These are phyloP conservation scores for Zoanthus sociatus DNA, from an alignment of 92 coral and sea anemone genomes.

Conservation along the genomic window DNA sequence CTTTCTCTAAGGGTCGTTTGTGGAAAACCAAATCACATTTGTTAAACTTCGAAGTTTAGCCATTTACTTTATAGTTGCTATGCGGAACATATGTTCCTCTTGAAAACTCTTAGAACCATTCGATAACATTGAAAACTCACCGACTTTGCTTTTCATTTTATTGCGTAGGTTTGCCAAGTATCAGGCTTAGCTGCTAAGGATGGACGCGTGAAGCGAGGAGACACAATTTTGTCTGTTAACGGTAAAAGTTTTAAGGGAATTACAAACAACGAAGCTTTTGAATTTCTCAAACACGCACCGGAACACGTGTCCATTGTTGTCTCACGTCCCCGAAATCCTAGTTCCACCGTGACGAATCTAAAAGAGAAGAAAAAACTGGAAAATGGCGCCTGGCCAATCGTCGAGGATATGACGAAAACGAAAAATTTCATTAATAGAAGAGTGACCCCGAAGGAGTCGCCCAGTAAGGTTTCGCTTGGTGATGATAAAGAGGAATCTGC, in stretches of 20 bases:
- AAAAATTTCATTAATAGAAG: constrained; percentile 55
- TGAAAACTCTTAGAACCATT: too few species aligned
- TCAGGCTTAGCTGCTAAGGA: constrained; percentile 86
- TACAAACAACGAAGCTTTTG: constrained; percentile 72
- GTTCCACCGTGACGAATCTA: constrained; percentile 58
- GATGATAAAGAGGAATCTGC: constrained; percentile 60
- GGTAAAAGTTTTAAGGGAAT: constrained; percentile 85
- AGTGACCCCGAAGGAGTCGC: constrained; percentile 49
- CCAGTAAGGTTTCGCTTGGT: constrained; percentile 71
- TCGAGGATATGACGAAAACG: constrained; percentile 72
- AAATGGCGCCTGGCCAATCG: constrained; percentile 93
- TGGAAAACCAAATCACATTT: too few species aligned
- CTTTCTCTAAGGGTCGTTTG: too few species aligned
- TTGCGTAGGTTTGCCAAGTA: constrained; percentile 79
- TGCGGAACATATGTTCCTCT: too few species aligned
- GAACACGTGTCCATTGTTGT: constrained; percentile 81
- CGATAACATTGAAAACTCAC: too few species aligned
- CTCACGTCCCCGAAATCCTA: constrained; percentile 76
- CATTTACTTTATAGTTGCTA: too few species aligned
- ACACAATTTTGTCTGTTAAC: constrained; percentile 82
- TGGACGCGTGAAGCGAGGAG: constrained; percentile 90
- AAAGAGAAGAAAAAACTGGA: constrained; percentile 66
- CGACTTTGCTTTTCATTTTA: not conserved
- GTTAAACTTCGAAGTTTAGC: too few species aligned
- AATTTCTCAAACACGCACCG: constrained; percentile 79